phyloP scores from a whole-genome alignment of 2,113 vertebrate genomes.

The Rutilus rutilus region DNA sequence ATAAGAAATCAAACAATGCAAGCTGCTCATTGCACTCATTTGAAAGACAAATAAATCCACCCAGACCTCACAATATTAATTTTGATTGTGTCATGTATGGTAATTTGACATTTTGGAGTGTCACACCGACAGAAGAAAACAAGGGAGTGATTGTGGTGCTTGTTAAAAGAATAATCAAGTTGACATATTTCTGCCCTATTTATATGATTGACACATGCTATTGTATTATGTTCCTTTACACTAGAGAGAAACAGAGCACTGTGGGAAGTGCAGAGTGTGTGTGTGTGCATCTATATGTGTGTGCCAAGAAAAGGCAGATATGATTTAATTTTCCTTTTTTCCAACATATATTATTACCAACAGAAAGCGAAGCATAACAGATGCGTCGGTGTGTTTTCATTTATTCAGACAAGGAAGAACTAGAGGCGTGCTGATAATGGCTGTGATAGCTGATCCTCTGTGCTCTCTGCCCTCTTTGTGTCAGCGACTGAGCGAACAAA shows the following conservation, averaged over 20 bases:
- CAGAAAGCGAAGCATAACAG: conserved; percentile 14
- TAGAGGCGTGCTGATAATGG: conserved; percentile 27
- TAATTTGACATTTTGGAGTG: conserved; percentile 52
- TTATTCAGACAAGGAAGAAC: conserved; percentile 22
- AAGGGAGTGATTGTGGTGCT: conserved; percentile 41
- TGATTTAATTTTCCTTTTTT: conserved; percentile 9
- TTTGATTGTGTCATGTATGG: conserved; percentile 40
- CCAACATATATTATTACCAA: conserved; percentile 18
- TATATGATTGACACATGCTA: conserved; percentile 8
- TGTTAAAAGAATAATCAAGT: conserved; percentile 54
- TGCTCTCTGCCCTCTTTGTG: conserved; percentile 38
- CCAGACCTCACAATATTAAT: conserved; percentile 31
- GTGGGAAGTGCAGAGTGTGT: not conserved
- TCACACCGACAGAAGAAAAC: conserved; percentile 36
- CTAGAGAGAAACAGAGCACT: not conserved
- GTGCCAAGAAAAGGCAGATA: conserved; percentile 9
- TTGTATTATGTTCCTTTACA: conserved; percentile 23
- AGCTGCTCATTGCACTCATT: not conserved
- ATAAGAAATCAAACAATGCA: conserved; percentile 29
- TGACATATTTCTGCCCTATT: conserved; percentile 39
- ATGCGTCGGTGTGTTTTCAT: conserved; percentile 35
- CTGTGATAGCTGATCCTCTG: conserved; percentile 25
- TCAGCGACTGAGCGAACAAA: not conserved
- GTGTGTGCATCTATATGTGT: not conserved
- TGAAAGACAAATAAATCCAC: conserved; percentile 33